A percentile compares a stretch with the other conserved stretches of the same genome.
These are phyloP conservation scores for Grammomys dolichurus DNA, from an alignment of 2,113 vertebrate genomes.

Conservation along the genomic window DNA sequence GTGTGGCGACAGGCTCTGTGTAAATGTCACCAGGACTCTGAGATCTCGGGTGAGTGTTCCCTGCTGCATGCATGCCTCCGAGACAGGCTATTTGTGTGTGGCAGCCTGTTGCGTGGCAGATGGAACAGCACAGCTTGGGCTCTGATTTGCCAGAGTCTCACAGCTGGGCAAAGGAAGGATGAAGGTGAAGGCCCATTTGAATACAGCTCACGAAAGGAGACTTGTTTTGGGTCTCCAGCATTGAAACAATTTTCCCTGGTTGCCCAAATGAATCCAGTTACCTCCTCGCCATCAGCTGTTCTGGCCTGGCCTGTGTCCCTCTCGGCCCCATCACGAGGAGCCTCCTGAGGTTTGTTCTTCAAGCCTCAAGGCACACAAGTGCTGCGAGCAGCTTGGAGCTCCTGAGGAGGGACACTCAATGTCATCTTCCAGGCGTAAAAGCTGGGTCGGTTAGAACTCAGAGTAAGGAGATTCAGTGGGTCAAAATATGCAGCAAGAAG, in stretches of 20 bases:
- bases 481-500: not conserved
- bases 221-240: not conserved
- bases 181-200: not conserved
- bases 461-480: not conserved
- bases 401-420: not conserved
- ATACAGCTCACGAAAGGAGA: not conserved
- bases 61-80: not conserved
- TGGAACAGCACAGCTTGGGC: not conserved
- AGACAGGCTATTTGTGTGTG: not conserved
- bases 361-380: not conserved
- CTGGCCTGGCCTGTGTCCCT: not conserved
- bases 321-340: too few species aligned
- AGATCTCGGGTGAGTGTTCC: not conserved
- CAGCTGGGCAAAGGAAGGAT: not conserved
- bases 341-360: not conserved
- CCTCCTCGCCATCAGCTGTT: constrained; percentile 35
- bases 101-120: not conserved
- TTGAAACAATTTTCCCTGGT: not conserved
- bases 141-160: not conserved
- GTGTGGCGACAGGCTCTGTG: not conserved
- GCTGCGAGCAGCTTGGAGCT: not conserved
- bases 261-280: not conserved
- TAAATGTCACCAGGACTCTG: not conserved
- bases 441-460: not conserved
- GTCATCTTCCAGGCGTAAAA: not conserved